Evolutionary conservation across 1,140 invertebrate species (phyloP).

Genomic region (Macrobrachium nipponense): DNA sequence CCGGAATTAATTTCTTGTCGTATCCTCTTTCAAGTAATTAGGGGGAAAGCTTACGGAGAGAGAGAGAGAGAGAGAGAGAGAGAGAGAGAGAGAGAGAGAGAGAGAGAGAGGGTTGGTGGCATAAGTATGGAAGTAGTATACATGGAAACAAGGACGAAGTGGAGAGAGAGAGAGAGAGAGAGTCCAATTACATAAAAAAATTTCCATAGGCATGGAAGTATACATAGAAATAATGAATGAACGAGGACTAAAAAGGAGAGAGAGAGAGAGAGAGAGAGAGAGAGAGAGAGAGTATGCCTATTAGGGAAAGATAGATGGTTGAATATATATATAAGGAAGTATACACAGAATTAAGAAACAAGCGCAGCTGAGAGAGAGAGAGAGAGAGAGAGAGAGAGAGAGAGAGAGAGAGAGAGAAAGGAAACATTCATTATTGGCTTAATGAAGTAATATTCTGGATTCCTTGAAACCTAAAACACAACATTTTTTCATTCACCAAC

Average conservation of each 20-base stretch:
- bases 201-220: too few relatives aligned
- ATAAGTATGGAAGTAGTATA: neutral
- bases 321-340: too few relatives aligned
- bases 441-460: neutral
- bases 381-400: neutral
- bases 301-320: neutral
- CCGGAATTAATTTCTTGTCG: too few relatives aligned
- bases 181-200: too few relatives aligned
- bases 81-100: neutral
- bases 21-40: too few relatives aligned
- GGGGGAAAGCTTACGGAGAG: neutral
- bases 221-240: too few relatives aligned
- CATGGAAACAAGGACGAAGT: neutral
- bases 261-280: conserved; percentile 15
- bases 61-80: neutral
- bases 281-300: conserved; percentile 13
- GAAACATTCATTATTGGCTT: neutral
- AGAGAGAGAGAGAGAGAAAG: neutral
- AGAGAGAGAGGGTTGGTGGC: neutral
- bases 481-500: too few relatives aligned
- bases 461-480: too few relatives aligned
- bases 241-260: too few relatives aligned
- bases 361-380: neutral
- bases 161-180: neutral
- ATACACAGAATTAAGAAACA: too few relatives aligned